Evolutionary conservation across 2,888 invertebrate genomes (phyloP).

Genomic region (Mimumesa dahlbomi): DNA sequence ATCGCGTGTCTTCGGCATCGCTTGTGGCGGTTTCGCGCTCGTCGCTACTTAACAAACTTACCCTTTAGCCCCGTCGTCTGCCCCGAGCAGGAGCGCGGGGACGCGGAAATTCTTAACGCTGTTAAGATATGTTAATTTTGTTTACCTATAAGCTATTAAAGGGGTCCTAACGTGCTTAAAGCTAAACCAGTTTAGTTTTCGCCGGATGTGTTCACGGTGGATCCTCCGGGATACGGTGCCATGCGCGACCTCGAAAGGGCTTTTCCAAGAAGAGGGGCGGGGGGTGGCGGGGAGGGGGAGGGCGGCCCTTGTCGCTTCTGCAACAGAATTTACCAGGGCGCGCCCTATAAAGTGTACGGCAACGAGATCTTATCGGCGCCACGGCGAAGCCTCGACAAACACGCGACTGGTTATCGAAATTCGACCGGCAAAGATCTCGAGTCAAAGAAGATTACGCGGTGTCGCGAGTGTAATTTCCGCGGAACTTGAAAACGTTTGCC

Average conservation of each 20-base stretch:
- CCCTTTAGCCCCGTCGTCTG: slow-evolving; percentile 65
- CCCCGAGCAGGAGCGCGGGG: slow-evolving; percentile 49
- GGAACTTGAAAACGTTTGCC: background rate
- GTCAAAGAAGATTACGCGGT: slow-evolving; percentile 15
- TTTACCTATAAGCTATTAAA: slow-evolving; percentile 81
- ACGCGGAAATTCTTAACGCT: slow-evolving; percentile 79
- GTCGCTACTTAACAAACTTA: slow-evolving; percentile 79
- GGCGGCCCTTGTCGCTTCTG: slow-evolving; percentile 17
- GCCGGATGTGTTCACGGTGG: slow-evolving; percentile 75
- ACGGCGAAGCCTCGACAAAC: slow-evolving; percentile 55
- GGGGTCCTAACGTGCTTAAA: slow-evolving; percentile 79
- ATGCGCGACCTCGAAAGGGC: slow-evolving; percentile 54
- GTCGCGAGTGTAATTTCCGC: slow-evolving; percentile 12
- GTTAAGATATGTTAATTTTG: slow-evolving; percentile 81
- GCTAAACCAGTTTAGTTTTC: slow-evolving; percentile 80
- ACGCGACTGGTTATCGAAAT: slow-evolving; percentile 65
- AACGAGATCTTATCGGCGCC: slow-evolving; percentile 54
- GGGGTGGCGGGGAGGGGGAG: slow-evolving; percentile 4
- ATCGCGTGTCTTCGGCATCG: slow-evolving; percentile 75
- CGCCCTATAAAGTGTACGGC: slow-evolving; percentile 28
- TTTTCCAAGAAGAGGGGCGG: slow-evolving; percentile 28
- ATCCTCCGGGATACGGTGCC: slow-evolving; percentile 70
- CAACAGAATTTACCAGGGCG: slow-evolving; percentile 55
- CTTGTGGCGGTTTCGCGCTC: slow-evolving; percentile 77
- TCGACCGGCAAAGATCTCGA: slow-evolving; percentile 32